Evolutionary conservation across 2,888 invertebrate species (phyloP).

Genomic region (Eumerus sabulonum): DNA sequence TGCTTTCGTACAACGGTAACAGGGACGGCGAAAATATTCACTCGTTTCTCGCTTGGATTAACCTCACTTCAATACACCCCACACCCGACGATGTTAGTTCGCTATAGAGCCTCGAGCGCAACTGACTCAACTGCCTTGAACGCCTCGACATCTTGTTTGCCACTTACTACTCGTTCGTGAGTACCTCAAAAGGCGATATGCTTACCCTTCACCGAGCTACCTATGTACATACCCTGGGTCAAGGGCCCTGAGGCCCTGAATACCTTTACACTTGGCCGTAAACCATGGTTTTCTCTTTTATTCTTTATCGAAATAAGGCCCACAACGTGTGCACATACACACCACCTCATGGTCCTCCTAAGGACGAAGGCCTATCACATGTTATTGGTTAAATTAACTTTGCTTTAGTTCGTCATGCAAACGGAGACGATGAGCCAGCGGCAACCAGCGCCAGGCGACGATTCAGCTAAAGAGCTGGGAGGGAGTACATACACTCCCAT

Average conservation of each 20-base stretch:
- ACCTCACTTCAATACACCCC: constrained; percentile 40
- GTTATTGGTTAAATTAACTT: constrained; percentile 58
- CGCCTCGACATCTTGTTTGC: too few species aligned
- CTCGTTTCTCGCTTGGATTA: constrained; percentile 49
- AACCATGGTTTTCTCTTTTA: constrained; percentile 5
- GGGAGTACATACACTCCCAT: too few species aligned
- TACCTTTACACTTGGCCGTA: constrained; percentile 35
- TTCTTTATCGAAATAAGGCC: too few species aligned
- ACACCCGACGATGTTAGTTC: constrained; percentile 6
- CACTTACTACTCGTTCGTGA: too few species aligned
- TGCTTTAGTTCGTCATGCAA: constrained; percentile 36
- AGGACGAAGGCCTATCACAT: constrained; percentile 49
- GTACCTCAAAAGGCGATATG: too few species aligned
- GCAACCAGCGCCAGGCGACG: too few species aligned
- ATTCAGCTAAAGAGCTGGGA: too few species aligned
- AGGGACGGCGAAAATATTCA: constrained; percentile 53
- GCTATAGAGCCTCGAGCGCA: background rate
- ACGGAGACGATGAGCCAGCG: background rate
- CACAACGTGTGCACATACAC: too few species aligned
- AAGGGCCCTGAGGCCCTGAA: constrained; percentile 18
- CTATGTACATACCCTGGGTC: constrained; percentile 4
- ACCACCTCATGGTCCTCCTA: background rate
- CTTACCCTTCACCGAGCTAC: background rate
- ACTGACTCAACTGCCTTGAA: too few species aligned
- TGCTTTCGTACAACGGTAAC: constrained; percentile 55